Evolutionary conservation across 2,113 vertebrate species (phyloP).

Genomic region (Propithecus coquereli): DNA sequence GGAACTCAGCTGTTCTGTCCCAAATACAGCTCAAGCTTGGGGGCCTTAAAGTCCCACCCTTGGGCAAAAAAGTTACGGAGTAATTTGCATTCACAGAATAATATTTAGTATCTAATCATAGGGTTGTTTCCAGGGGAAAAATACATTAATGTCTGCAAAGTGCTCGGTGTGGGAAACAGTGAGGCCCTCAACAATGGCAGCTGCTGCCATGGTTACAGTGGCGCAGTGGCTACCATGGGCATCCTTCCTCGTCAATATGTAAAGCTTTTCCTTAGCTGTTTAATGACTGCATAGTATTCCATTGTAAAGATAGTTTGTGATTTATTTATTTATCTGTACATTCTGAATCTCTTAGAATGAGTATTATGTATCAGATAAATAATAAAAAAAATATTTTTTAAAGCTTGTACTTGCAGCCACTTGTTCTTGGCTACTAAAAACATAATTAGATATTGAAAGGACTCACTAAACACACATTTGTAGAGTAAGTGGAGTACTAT

Average conservation of each 20-base stretch:
- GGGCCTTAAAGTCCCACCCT: background rate
- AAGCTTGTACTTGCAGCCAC: background rate
- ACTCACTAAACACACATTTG: background rate
- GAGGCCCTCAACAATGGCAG: background rate
- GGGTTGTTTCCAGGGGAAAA: background rate
- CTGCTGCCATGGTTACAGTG: too few species aligned
- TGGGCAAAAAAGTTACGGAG: background rate
- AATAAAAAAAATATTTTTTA: background rate
- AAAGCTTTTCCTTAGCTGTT: background rate
- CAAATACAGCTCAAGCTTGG: background rate
- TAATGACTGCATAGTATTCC: background rate
- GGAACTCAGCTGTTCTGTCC: background rate
- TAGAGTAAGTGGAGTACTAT: background rate
- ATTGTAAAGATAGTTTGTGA: background rate
- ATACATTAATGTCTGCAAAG: background rate
- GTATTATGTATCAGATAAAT: background rate
- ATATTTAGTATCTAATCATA: background rate
- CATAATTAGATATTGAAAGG: background rate
- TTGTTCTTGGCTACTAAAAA: background rate
- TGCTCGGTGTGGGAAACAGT: background rate
- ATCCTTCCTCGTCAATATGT: background rate
- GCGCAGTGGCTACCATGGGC: background rate
- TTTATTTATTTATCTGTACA: background rate
- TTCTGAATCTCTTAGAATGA: background rate
- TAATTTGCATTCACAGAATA: background rate